Evolutionary conservation across 1,140 invertebrate species (phyloP).

Genomic region (Liolophura sinensis): DNA sequence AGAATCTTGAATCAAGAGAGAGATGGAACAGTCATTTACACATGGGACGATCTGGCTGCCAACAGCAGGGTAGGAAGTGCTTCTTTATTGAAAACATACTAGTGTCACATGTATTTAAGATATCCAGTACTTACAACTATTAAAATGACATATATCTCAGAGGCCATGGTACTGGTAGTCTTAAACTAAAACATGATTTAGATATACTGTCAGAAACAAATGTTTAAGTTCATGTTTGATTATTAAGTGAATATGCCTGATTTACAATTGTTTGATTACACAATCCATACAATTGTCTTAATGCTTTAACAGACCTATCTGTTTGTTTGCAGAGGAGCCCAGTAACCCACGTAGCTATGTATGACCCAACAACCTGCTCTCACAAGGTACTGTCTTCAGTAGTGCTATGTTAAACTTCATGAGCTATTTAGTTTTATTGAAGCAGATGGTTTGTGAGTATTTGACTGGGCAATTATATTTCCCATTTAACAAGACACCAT

Average conservation of each 20-base stretch:
- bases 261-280: neutral
- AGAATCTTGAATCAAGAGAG: slow-evolving; percentile 47
- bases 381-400: slow-evolving; percentile 27
- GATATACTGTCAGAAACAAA: neutral
- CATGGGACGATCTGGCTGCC: slow-evolving; percentile 42
- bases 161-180: neutral
- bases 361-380: slow-evolving; percentile 32
- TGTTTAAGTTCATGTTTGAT: neutral
- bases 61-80: slow-evolving; percentile 22
- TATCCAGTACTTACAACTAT: neutral
- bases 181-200: neutral
- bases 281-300: neutral
- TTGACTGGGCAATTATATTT: neutral
- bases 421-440: neutral
- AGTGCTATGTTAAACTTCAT: neutral
- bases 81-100: slow-evolving; percentile 3
- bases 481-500: neutral
- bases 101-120: neutral
- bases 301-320: neutral
- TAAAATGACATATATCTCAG: neutral
- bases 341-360: slow-evolving; percentile 44
- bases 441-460: neutral
- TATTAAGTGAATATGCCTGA: neutral
- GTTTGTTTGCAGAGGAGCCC: slow-evolving; percentile 21
- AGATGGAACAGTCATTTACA: slow-evolving; percentile 45